These are phyloP conservation scores for Eledone cirrhosa DNA, from an alignment of 2,888 invertebrate species.

Conservation along the genomic window DNA sequence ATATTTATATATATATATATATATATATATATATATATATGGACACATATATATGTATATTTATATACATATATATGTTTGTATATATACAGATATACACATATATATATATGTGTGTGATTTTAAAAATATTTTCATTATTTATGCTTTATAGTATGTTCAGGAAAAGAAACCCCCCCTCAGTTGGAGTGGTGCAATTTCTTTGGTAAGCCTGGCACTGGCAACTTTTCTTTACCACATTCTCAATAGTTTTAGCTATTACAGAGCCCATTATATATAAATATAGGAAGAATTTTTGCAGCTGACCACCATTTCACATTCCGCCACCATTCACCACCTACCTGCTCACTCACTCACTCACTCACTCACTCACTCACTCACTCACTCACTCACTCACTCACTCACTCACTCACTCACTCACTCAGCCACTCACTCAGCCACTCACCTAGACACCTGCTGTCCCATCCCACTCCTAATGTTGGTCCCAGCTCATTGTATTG, in stretches of 20 bases:
- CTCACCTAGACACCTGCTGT: no score
- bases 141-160: conserved; percentile 25
- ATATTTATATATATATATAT: no score
- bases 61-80: no score
- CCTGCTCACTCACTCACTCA: neutral
- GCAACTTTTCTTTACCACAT: conserved; percentile 11
- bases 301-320: neutral
- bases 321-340: neutral
- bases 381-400: neutral
- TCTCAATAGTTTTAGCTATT: conserved; percentile 1
- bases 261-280: neutral
- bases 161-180: conserved; percentile 25
- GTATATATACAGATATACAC: no score
- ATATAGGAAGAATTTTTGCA: neutral
- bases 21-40: no score
- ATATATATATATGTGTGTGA: no score
- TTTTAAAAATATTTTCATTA: conserved; percentile 18
- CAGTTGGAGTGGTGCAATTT: conserved; percentile 25
- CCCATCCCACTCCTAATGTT: neutral
- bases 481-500: no score
- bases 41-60: no score
- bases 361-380: neutral
- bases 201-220: conserved; percentile 28
- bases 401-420: neutral
- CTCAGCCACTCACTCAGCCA: neutral